A percentile compares a stretch with the other conserved stretches of the same genome.
These are phyloP conservation scores for Hemibagrus guttatus DNA, from an alignment of 2,797 vertebrate genomes.

Conservation along the genomic window DNA sequence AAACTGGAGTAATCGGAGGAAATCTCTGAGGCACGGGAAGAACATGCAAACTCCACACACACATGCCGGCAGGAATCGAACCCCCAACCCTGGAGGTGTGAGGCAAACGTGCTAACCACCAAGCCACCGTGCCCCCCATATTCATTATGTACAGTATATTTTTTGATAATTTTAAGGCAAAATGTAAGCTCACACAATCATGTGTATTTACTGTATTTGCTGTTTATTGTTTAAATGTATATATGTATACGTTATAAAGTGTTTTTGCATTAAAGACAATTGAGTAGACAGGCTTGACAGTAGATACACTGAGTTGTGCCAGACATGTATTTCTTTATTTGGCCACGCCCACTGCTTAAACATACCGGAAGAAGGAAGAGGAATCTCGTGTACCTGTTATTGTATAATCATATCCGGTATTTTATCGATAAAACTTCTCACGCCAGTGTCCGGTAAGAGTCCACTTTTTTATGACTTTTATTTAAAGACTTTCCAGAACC, in stretches of 20 bases:
- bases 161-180: background rate
- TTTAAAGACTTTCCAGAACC: background rate
- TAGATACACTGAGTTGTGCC: background rate
- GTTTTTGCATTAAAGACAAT: background rate
- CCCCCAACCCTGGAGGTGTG: too few species aligned
- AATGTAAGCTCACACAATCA: background rate
- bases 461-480: background rate
- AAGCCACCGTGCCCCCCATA: too few species aligned
- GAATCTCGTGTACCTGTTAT: conserved; percentile 15
- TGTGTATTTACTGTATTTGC: background rate
- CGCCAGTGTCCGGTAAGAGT: conserved; percentile 42
- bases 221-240: background rate
- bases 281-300: background rate
- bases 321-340: background rate
- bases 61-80: too few species aligned
- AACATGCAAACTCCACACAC: too few species aligned
- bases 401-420: conserved; percentile 15
- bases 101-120: too few species aligned
- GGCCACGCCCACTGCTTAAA: conserved; percentile 34
- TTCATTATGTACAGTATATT: too few species aligned
- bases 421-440: conserved; percentile 4
- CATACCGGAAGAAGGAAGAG: conserved; percentile 52
- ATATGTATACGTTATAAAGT: background rate
- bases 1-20: too few species aligned
- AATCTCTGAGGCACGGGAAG: too few species aligned